These are phyloP conservation scores for Apotomis turbidana DNA, from an alignment of 2,888 invertebrate species.

Conservation along the genomic window DNA sequence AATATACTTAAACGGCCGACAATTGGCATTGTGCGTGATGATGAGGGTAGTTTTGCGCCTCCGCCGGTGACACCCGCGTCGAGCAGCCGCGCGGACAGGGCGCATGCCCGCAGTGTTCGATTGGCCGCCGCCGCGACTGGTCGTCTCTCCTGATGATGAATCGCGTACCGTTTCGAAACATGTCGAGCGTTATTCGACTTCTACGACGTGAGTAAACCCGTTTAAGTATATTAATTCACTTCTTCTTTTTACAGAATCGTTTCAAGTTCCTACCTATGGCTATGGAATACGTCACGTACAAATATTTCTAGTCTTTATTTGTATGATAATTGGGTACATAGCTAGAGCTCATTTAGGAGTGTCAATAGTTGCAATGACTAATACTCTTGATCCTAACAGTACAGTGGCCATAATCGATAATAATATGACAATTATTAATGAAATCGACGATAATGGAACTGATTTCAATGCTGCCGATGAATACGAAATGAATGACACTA, in stretches of 20 bases:
- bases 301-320: constrained; percentile 52
- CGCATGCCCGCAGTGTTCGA: no score
- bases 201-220: no score
- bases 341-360: constrained; percentile 63
- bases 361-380: constrained; percentile 65
- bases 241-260: constrained; percentile 47
- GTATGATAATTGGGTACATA: constrained; percentile 51
- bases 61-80: no score
- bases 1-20: no score
- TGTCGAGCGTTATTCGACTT: no score
- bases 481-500: neutral
- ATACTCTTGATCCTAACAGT: constrained; percentile 17
- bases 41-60: no score
- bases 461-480: neutral
- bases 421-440: neutral
- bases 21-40: no score
- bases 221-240: no score
- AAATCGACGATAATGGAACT: neutral
- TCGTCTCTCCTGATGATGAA: no score
- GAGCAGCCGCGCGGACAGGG: no score
- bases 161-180: no score
- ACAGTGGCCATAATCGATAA: neutral
- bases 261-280: constrained; percentile 50
- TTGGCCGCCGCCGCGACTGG: no score
- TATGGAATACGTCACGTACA: constrained; percentile 64